A percentile compares a stretch with the other conserved stretches of the same genome.
phyloP scores from a whole-genome alignment of 2,888 invertebrate genomes.

The Heteromyza rotundicornis region DNA sequence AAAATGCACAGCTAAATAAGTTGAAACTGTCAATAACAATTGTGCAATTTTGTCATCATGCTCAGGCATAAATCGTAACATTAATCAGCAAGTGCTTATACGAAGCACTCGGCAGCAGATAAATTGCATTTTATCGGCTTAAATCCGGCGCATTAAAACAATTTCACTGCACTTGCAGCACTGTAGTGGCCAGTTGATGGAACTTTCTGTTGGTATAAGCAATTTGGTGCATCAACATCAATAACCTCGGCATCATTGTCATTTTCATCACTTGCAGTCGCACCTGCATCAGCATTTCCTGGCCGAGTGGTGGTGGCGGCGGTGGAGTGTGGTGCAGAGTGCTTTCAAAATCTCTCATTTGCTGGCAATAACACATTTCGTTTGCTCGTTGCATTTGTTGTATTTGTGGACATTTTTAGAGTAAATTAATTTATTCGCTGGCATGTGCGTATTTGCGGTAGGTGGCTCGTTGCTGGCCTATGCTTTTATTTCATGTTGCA shows the following conservation, averaged over 20 bases:
- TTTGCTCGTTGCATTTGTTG: conserved; percentile 27
- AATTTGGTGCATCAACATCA: not conserved
- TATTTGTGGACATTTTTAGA: conserved; percentile 52
- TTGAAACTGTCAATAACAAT: not conserved
- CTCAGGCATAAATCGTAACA: conserved; percentile 15
- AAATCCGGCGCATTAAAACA: conserved; percentile 4
- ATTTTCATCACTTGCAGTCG: not conserved
- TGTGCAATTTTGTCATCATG: conserved; percentile 10
- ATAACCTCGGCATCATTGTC: too few species aligned
- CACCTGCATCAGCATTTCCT: too few species aligned
- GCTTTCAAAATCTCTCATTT: conserved; percentile 35
- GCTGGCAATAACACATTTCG: conserved; percentile 11
- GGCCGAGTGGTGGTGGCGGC: not conserved
- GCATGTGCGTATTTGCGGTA: conserved; percentile 45
- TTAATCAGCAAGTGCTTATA: not conserved
- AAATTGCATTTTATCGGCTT: conserved; percentile 5
- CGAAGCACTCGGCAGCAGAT: not conserved
- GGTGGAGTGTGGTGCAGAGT: not conserved
- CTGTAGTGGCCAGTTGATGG: too few species aligned
- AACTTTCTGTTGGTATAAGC: too few species aligned
- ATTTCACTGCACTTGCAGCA: not conserved
- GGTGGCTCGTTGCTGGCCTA: not conserved
- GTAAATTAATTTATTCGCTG: conserved; percentile 62
- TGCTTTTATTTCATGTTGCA: not conserved
- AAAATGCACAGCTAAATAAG: too few species aligned